Percentiles rank a stretch among this genome's conserved stretches.
phyloP scores from a whole-genome alignment of 1,140 invertebrate genomes.

The Dryas iulia region DNA sequence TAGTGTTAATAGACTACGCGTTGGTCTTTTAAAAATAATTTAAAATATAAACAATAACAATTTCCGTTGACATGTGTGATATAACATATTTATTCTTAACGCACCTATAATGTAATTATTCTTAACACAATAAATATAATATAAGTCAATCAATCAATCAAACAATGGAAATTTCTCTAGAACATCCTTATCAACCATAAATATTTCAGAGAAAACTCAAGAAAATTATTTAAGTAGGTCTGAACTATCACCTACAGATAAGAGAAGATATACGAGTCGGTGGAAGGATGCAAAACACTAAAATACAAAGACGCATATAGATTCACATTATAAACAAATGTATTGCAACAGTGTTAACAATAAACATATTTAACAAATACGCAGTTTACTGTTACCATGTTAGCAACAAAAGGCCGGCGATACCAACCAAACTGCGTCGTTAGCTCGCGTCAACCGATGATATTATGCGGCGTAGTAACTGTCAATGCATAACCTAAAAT shows the following conservation, averaged over 20 bases:
- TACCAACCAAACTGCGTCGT: slow-evolving; percentile 67
- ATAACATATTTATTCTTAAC: too few relatives aligned
- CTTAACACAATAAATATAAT: too few relatives aligned
- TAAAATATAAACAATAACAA: too few relatives aligned
- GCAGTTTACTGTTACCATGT: slow-evolving; percentile 60
- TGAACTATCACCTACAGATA: neutral
- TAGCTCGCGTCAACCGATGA: slow-evolving; percentile 49
- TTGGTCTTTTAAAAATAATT: neutral
- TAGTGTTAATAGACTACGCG: neutral
- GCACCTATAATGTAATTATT: too few relatives aligned
- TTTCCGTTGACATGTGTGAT: too few relatives aligned
- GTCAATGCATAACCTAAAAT: slow-evolving; percentile 63
- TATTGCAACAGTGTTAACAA: slow-evolving; percentile 31
- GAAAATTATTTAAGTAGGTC: neutral
- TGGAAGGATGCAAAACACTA: neutral
- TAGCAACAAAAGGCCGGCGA: slow-evolving; percentile 71
- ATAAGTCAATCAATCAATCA: too few relatives aligned
- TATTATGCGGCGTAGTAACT: slow-evolving; percentile 70
- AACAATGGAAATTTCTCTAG: too few relatives aligned
- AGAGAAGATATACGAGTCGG: neutral
- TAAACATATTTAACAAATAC: slow-evolving; percentile 48
- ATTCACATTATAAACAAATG: slow-evolving; percentile 7
- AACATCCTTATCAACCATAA: neutral
- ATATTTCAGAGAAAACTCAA: neutral
- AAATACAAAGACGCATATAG: neutral